Evolutionary conservation across 2,113 vertebrate species (phyloP), one percentile per base, ranked within the genome.

Genomic region (Hiodon tergisus): DNA sequence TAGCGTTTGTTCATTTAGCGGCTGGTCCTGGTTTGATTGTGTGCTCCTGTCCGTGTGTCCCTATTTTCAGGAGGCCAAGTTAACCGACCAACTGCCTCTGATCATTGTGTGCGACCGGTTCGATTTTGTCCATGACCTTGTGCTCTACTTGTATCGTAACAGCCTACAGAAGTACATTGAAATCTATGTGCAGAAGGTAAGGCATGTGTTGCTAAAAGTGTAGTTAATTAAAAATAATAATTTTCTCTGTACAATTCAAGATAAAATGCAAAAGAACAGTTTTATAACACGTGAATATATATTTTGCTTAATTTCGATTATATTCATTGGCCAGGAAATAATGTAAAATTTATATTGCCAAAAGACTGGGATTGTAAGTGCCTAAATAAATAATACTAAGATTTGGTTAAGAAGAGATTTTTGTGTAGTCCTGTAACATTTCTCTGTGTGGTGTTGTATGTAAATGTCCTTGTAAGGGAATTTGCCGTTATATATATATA

Each of bases 131-230:
- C 95, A 97, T 10, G 94, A 97, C 82, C 85, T 97, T 50, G 93
- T 97, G 52, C 91, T 97, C 46, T 96, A 98, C 80, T 86, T 98
- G 9, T 95, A 97, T 82, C 93, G 90, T 75, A 97, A 96, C 88
- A 96, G 85, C 81, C 87, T 98, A n/a, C 96, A 97, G 88, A 98
- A 96, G 79, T 98, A 97, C 85, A 97, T 96, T 0, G 95, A 98
- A 83, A 96, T 96, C 77, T 97, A 97, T 0, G 93, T 98, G 3
- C 96, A 97, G 84, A 98, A 97, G 90, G 95, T 97, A 84, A 87
- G 50, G n/a, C 31, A 31, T 31, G 51, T 54, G n/a, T 14, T 11
- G 9, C 11, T 54, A n/a, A 69, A 6, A 69, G n/a, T 14, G 52
- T 10, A 16, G 54, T 16, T 13, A 7, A 16, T 63, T 63, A 16